phyloP scores from a whole-genome alignment of 2,113 vertebrate genomes.

The Mixornis gularis region DNA sequence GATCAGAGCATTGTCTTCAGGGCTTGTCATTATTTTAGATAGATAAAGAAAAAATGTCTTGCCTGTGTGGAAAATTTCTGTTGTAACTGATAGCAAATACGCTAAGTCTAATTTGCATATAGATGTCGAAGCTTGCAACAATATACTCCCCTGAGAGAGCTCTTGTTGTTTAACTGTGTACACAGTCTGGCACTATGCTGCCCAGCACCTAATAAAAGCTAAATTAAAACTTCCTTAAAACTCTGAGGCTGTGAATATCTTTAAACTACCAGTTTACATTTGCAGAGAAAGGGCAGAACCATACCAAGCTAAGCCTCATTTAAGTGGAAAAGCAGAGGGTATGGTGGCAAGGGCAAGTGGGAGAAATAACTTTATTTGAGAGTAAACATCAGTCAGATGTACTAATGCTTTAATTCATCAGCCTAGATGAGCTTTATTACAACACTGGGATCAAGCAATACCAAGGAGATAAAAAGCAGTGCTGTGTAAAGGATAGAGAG shows the following conservation, averaged over 20 bases:
- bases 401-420: constrained; percentile 47
- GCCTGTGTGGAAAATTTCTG: constrained; percentile 69
- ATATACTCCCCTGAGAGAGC: constrained; percentile 67
- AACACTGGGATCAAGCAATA: not conserved
- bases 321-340: constrained; percentile 6
- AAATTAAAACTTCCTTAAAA: constrained; percentile 71
- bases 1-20: constrained; percentile 31
- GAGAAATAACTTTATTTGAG: constrained; percentile 14
- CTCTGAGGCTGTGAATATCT: constrained; percentile 46
- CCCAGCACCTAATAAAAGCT: constrained; percentile 71
- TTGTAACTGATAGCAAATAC: constrained; percentile 68
- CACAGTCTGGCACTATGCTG: constrained; percentile 60
- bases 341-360: not conserved
- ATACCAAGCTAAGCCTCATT: constrained; percentile 9
- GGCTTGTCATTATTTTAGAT: constrained; percentile 23
- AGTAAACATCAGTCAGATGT: constrained; percentile 29
- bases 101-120: constrained; percentile 73
- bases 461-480: constrained; percentile 21
- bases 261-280: constrained; percentile 64
- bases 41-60: constrained; percentile 19
- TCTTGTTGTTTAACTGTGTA: constrained; percentile 70
- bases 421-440: constrained; percentile 16
- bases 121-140: constrained; percentile 70
- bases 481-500: not conserved
- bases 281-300: constrained; percentile 18